Conservation (phyloP, 2,113 vertebrate genomes). For the Reinhardtius hippoglossoides region DNA sequence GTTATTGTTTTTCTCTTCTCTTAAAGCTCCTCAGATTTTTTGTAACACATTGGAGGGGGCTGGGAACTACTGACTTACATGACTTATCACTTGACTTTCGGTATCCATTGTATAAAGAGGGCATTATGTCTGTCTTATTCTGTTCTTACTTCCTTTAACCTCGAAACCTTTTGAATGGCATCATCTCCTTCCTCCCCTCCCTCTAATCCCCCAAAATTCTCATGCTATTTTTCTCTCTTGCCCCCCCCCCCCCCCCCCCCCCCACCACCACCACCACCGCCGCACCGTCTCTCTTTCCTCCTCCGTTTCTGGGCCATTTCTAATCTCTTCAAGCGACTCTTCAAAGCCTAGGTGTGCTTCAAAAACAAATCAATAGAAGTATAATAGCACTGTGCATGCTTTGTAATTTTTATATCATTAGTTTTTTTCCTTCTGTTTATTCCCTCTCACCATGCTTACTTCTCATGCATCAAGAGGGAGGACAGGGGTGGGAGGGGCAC, state of each 20-base stretch:
- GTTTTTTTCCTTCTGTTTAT: slow-evolving; percentile 87
- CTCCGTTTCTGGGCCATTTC: slow-evolving; percentile 70
- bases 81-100: slow-evolving; percentile 7
- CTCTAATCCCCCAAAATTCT: slow-evolving; percentile 39
- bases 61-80: neutral
- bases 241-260: neutral
- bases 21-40: neutral
- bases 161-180: slow-evolving; percentile 17
- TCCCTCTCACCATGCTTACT: slow-evolving; percentile 65
- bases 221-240: slow-evolving; percentile 14
- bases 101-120: neutral
- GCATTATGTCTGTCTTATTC: neutral
- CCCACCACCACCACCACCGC: neutral
- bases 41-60: neutral
- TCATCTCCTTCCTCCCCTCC: slow-evolving; percentile 10
- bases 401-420: slow-evolving; percentile 99
- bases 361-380: slow-evolving; percentile 98
- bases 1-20: neutral
- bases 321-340: slow-evolving; percentile 80
- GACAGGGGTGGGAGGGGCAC: slow-evolving; percentile 1
- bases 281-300: slow-evolving; percentile 29
- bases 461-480: slow-evolving; percentile 87
- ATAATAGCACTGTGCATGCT: slow-evolving; percentile 96
- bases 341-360: slow-evolving; percentile 93
- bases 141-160: slow-evolving; percentile 12